These are phyloP conservation scores for Pterostichus madidus DNA, from an alignment of 2,888 invertebrate genomes.

Conservation along the genomic window DNA sequence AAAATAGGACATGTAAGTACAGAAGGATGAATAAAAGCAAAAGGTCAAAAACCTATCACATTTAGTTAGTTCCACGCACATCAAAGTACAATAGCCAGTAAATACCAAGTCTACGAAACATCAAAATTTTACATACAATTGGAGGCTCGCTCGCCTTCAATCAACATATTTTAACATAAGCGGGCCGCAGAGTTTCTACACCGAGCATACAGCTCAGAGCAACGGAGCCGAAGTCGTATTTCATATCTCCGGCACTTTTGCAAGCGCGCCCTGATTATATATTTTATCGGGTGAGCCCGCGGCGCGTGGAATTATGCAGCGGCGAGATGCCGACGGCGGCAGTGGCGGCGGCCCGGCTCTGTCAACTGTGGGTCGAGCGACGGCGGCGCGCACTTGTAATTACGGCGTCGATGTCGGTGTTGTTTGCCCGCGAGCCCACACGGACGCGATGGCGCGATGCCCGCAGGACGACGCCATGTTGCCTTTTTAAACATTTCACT, in stretches of 20 bases:
- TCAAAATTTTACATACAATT: conserved; percentile 35
- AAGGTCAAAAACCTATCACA: conserved; percentile 22
- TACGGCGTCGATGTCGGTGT: conserved; percentile 58
- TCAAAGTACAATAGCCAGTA: conserved; percentile 33
- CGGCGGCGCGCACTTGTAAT: conserved; percentile 66
- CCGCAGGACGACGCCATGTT: conserved; percentile 17
- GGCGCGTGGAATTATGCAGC: conserved; percentile 46
- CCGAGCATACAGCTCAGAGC: conserved; percentile 42
- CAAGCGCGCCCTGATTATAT: conserved; percentile 71
- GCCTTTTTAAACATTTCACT: conserved; percentile 54
- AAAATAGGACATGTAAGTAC: not conserved
- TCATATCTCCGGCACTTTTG: conserved; percentile 56
- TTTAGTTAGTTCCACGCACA: not conserved
- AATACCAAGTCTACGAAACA: not conserved
- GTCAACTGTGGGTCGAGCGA: conserved; percentile 69
- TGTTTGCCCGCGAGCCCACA: conserved; percentile 42
- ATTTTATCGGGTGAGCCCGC: conserved; percentile 71
- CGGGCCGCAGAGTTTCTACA: not conserved
- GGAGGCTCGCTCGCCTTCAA: conserved; percentile 50
- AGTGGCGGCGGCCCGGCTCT: conserved; percentile 70
- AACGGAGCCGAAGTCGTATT: conserved; percentile 34
- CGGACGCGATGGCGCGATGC: conserved; percentile 19
- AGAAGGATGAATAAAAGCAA: not conserved
- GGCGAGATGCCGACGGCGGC: conserved; percentile 70
- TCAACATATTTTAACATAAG: conserved; percentile 55